Percentiles rank a stretch among this genome's conserved stretches.
These are phyloP conservation scores for Octodon degus DNA, from an alignment of 2,113 vertebrate species.

Conservation along the genomic window DNA sequence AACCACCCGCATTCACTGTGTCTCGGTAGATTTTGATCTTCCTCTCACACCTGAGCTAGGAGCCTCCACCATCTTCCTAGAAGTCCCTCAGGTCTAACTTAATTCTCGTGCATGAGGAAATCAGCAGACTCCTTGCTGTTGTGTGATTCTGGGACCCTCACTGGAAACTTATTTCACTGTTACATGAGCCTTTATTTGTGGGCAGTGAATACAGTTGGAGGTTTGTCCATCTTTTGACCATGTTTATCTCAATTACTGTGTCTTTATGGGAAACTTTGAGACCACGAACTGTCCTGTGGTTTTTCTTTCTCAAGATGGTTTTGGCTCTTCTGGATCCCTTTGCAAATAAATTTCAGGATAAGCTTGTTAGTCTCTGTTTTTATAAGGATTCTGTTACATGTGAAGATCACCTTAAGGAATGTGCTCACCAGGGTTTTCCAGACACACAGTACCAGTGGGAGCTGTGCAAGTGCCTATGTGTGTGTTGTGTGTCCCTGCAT, in stretches of 20 bases:
- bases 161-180: not conserved
- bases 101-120: not conserved
- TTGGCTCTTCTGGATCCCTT: not conserved
- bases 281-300: not conserved
- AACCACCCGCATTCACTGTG: not conserved
- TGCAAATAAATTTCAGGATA: not conserved
- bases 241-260: not conserved
- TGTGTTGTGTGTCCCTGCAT: not conserved
- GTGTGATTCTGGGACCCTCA: not conserved
- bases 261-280: constrained; percentile 14
- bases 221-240: not conserved
- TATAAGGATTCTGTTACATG: not conserved
- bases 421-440: not conserved
- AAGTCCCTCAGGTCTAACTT: not conserved
- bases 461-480: not conserved
- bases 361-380: not conserved
- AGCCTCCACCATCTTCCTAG: not conserved
- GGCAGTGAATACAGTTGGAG: not conserved
- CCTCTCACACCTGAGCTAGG: not conserved
- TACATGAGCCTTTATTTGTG: not conserved
- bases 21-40: not conserved
- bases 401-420: not conserved
- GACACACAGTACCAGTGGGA: not conserved
- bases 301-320: not conserved
- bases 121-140: not conserved